Conservation (phyloP, 1,140 invertebrate genomes). For the Cecropterus lyciades region DNA sequence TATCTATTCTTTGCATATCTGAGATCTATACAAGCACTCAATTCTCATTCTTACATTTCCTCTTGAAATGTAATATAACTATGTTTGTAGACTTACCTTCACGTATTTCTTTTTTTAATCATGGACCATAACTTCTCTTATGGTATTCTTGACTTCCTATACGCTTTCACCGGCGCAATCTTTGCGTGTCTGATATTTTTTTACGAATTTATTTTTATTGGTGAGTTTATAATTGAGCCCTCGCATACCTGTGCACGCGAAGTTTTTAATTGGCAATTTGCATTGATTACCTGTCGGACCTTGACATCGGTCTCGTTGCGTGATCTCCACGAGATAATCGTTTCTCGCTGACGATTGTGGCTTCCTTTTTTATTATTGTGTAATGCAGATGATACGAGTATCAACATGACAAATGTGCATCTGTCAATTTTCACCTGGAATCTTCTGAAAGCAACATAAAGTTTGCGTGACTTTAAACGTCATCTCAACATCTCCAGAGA, state of each 20-base stretch:
- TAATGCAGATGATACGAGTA: neutral
- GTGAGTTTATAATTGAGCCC: conserved; percentile 52
- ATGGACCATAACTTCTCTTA: too few species aligned
- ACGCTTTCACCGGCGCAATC: neutral
- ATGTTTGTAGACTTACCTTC: too few species aligned
- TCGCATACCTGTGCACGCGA: conserved; percentile 44
- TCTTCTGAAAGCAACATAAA: neutral
- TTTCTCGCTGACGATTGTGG: conserved; percentile 18
- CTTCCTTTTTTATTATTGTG: conserved; percentile 20
- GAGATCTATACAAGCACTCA: too few species aligned
- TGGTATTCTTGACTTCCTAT: neutral
- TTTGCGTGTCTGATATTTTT: neutral
- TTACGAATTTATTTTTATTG: conserved; percentile 43
- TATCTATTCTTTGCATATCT: too few species aligned
- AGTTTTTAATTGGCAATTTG: conserved; percentile 49
- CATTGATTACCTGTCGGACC: conserved; percentile 46
- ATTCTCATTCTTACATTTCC: too few species aligned
- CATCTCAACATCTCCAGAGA: too few species aligned
- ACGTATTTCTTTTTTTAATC: too few species aligned
- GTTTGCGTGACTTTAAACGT: neutral
- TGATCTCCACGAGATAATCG: conserved; percentile 42
- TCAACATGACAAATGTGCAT: neutral
- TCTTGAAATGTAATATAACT: too few species aligned
- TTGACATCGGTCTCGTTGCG: conserved; percentile 44
- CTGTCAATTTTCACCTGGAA: neutral